phyloP scores from a whole-genome alignment of 2,888 invertebrate species.

The Mycalesis mineus region DNA sequence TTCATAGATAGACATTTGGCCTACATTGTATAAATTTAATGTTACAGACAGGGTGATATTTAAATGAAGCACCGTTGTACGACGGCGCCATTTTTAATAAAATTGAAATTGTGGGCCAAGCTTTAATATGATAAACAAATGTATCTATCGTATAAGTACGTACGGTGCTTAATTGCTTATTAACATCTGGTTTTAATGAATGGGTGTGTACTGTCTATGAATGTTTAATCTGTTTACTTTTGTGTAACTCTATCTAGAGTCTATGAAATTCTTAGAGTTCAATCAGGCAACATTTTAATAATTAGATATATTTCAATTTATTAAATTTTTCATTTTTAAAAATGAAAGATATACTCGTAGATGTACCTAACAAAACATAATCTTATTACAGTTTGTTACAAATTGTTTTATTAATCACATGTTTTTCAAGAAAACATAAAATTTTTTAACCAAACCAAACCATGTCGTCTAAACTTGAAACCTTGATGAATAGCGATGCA shows the following conservation, averaged over 20 bases:
- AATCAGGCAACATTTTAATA: too few relatives aligned
- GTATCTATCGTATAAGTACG: conserved; percentile 28
- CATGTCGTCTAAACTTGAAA: too few relatives aligned
- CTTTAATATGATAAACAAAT: conserved; percentile 31
- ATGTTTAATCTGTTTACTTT: conserved; percentile 14
- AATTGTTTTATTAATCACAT: too few relatives aligned
- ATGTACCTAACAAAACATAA: too few relatives aligned
- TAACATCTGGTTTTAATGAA: conserved; percentile 67
- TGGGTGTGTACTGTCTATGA: conserved; percentile 39
- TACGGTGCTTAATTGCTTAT: conserved; percentile 45
- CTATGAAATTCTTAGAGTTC: too few relatives aligned
- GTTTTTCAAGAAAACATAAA: too few relatives aligned
- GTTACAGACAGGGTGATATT: background rate
- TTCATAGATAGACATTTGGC: background rate
- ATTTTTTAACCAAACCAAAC: too few relatives aligned
- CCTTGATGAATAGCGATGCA: too few relatives aligned
- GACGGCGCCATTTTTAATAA: conserved; percentile 11
- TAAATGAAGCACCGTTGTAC: background rate
- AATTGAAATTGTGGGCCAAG: conserved; percentile 30
- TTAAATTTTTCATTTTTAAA: too few relatives aligned
- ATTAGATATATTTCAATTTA: too few relatives aligned
- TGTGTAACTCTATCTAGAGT: background rate
- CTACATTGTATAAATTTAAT: background rate
- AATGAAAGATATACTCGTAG: too few relatives aligned
- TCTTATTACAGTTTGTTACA: too few relatives aligned